These are phyloP conservation scores for Venusia cambrica DNA, from an alignment of 2,888 invertebrate species.

Conservation along the genomic window DNA sequence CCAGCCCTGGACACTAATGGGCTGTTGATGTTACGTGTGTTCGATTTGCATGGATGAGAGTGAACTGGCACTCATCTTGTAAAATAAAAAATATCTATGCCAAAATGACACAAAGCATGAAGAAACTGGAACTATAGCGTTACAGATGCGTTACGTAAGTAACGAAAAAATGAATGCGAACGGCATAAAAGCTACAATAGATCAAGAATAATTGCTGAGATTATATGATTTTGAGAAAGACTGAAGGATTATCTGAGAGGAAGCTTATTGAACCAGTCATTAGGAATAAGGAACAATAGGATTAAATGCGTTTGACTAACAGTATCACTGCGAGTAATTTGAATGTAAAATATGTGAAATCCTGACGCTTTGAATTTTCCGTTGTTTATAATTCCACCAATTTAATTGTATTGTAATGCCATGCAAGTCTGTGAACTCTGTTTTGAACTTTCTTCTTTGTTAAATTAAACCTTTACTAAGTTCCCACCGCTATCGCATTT, in stretches of 20 bases:
- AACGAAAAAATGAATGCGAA: conserved; percentile 21
- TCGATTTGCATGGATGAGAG: too few relatives aligned
- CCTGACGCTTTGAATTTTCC: conserved; percentile 24
- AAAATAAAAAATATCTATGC: conserved; percentile 27
- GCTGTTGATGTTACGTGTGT: too few relatives aligned
- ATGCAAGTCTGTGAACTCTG: conserved; percentile 22
- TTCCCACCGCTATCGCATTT: background rate
- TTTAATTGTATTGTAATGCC: conserved; percentile 29
- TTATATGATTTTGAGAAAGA: conserved; percentile 17
- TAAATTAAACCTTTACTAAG: conserved; percentile 9
- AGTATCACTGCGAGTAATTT: conserved; percentile 11
- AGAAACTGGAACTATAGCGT: conserved; percentile 36
- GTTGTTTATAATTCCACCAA: conserved; percentile 21
- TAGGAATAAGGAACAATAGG: conserved; percentile 23
- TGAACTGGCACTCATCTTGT: too few relatives aligned
- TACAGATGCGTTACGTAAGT: conserved; percentile 35
- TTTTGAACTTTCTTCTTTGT: conserved; percentile 22
- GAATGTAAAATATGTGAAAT: conserved; percentile 35
- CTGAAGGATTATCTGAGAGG: conserved; percentile 9
- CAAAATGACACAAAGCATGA: conserved; percentile 30
- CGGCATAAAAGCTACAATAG: conserved; percentile 15
- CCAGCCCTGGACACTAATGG: too few relatives aligned
- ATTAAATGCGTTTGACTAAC: conserved; percentile 7
- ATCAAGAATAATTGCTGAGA: conserved; percentile 16
- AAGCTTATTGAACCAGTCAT: conserved; percentile 22